Conservation (phyloP, 1,140 invertebrate species). For the Eumeta japonica region DNA sequence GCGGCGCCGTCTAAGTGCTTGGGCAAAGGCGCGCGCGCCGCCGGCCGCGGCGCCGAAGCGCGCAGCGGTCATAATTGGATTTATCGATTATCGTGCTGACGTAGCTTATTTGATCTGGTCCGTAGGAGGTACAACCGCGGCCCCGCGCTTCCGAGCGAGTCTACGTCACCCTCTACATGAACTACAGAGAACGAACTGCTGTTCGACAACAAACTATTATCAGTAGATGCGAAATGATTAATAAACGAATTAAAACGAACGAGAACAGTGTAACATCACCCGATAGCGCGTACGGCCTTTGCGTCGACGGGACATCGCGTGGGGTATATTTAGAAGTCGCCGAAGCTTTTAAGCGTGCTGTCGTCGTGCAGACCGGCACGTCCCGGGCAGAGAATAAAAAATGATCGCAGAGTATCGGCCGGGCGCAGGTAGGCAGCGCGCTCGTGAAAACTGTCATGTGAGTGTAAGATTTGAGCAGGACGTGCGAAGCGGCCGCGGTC, state of each 20-base stretch:
- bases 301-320: conserved; percentile 26
- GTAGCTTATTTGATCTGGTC: not conserved
- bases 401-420: too few relatives aligned
- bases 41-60: not conserved
- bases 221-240: too few relatives aligned
- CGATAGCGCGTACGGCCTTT: not conserved
- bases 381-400: too few relatives aligned
- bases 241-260: too few relatives aligned
- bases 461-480: conserved; percentile 49
- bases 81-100: not conserved
- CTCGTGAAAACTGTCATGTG: conserved; percentile 48
- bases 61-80: not conserved
- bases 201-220: too few relatives aligned
- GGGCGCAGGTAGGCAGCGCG: conserved; percentile 35
- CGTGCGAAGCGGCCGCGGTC: conserved; percentile 40
- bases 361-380: too few relatives aligned
- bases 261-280: too few relatives aligned
- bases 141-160: too few relatives aligned
- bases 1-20: conserved; percentile 51
- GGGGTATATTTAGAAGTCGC: too few relatives aligned
- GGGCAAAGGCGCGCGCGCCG: conserved; percentile 31
- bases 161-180: too few relatives aligned
- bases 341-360: too few relatives aligned
- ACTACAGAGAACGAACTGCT: not conserved
- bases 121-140: not conserved